phyloP scores from a whole-genome alignment of 2,113 vertebrate species.

The Axis porcinus region DNA sequence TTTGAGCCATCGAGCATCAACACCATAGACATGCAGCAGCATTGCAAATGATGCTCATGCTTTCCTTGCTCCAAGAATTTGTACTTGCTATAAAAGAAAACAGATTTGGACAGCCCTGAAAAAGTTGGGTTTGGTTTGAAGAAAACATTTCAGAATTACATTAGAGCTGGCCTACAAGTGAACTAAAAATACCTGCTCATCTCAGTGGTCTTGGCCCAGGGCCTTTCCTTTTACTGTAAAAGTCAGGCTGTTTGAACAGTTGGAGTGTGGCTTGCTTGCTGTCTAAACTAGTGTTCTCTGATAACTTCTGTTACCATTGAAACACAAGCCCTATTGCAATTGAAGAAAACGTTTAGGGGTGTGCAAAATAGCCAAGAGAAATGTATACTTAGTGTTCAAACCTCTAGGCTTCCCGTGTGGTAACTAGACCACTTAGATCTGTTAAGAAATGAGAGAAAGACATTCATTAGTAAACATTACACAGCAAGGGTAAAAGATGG shows the following conservation, averaged over 20 bases:
- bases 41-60: constrained; percentile 39
- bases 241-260: constrained; percentile 76
- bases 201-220: constrained; percentile 70
- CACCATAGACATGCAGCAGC: constrained; percentile 65
- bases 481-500: constrained; percentile 60
- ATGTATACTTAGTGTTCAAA: constrained; percentile 42
- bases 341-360: constrained; percentile 60
- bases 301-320: constrained; percentile 72
- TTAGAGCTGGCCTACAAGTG: constrained; percentile 71
- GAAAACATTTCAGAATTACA: constrained; percentile 75
- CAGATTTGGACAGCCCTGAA: constrained; percentile 66
- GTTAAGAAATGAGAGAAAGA: constrained; percentile 56
- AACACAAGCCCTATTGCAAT: constrained; percentile 34
- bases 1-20: constrained; percentile 68
- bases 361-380: constrained; percentile 74
- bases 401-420: constrained; percentile 7
- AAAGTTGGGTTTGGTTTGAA: constrained; percentile 73
- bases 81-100: constrained; percentile 72
- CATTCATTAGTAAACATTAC: constrained; percentile 67
- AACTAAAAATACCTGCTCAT: constrained; percentile 74
- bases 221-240: constrained; percentile 64
- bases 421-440: constrained; percentile 48
- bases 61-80: constrained; percentile 66
- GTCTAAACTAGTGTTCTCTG: constrained; percentile 75
- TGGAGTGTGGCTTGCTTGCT: constrained; percentile 70